Evolutionary conservation across 2,888 invertebrate species (phyloP).

Genomic region (Mesorhabditis spiculigera): DNA sequence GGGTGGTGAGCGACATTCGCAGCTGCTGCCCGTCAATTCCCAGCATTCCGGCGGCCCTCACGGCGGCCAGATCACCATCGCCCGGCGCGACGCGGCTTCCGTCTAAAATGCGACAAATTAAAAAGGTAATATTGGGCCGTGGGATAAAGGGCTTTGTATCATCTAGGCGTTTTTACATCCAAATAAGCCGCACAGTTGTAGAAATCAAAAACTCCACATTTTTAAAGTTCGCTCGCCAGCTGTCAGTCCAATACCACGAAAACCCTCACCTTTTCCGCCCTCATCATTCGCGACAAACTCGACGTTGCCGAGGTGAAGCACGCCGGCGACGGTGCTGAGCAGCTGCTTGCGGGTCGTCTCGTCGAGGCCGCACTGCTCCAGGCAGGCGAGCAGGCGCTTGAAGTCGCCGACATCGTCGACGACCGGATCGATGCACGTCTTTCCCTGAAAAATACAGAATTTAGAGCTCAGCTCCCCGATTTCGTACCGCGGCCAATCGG

Average conservation of each 20-base stretch:
- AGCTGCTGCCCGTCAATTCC: conserved; percentile 78
- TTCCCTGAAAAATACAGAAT: not conserved
- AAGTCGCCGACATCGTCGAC: conserved; percentile 89
- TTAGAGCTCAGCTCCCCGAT: not conserved
- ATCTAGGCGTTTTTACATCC: no score
- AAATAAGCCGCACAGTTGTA: no score
- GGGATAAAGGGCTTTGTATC: no score
- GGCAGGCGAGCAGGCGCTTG: conserved; percentile 73
- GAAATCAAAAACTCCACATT: no score
- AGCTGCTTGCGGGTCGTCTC: conserved; percentile 65
- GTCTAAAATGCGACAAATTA: conserved; percentile 53
- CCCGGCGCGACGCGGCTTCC: conserved; percentile 61
- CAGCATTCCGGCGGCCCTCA: conserved; percentile 70
- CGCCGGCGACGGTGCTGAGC: conserved; percentile 63
- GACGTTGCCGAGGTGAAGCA: conserved; percentile 92
- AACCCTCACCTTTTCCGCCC: conserved; percentile 68
- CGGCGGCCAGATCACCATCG: conserved; percentile 71
- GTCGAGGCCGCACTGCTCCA: conserved; percentile 76
- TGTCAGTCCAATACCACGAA: not conserved
- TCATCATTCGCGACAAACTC: conserved; percentile 86
- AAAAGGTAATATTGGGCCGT: not conserved
- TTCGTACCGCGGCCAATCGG: not conserved
- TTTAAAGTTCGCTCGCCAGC: no score
- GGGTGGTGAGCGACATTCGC: conserved; percentile 77
- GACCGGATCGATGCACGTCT: conserved; percentile 71